Evolutionary conservation across 2,113 vertebrate species (phyloP), one percentile per base, ranked within the genome.

Genomic region (Okapia johnstoni): DNA sequence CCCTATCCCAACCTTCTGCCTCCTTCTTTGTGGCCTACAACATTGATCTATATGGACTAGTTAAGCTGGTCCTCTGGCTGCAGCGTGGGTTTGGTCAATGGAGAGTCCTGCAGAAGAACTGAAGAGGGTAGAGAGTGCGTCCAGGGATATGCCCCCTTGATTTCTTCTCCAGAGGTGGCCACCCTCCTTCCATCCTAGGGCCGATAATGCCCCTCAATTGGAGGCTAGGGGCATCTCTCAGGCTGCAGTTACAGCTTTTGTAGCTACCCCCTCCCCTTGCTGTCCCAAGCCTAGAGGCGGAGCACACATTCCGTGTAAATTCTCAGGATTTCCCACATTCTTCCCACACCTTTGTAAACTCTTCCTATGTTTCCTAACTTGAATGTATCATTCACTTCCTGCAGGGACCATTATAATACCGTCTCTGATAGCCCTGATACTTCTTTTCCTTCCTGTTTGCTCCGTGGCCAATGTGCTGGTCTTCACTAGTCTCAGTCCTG

Each of bases 321-420:
- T 93, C 40, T 25, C 52, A 83, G 25, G 0, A 10, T 54, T 90
- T n/a, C 12, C 66, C 48, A 7, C 6, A 2, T 79, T 83, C 33
- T 88, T 48, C 33, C 28, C 17, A n/a, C 21, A n/a, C 8, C 33
- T 93, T 94, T 94, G 43, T 50, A 77, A 70, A 93, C 7, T n/a
- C 58, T 85, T 19, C 16, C 52, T 30, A 81, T 5, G 3, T 70
- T 80, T 58, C 54, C 55, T 50, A 79, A 2, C 85, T 79, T 46
- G 70, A 91, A 23, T 46, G 19, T 48, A n/a, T 52, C 54, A 60
- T 80, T 23, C 10, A 23, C 50, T 93, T 66, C n/a, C 43, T 85
- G 61, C 55, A 43, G 46, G 57, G 52, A 60, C 25, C 9, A 3
- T 57, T 70, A 46, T 3, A 33, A 23, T 55, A 16, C 25, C 52